Percentiles rank a stretch among this genome's conserved stretches.
These are phyloP conservation scores for Himalopsyche japonica DNA, from an alignment of 2,888 invertebrate genomes.

Conservation along the genomic window DNA sequence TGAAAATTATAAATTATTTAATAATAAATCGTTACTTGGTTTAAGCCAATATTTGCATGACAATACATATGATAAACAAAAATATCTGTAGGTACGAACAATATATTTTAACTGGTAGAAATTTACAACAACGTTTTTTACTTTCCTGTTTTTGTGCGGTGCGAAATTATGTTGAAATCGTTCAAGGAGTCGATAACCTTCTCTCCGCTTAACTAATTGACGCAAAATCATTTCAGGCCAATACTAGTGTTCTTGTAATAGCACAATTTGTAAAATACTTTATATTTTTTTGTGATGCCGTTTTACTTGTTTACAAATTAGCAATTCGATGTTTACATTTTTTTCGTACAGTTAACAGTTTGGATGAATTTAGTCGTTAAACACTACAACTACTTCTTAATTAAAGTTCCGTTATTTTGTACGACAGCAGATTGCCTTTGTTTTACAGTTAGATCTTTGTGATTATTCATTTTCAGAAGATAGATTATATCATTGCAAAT, in stretches of 20 bases:
- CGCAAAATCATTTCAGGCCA: not conserved
- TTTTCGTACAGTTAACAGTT: not conserved
- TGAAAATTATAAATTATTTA: too few relatives aligned
- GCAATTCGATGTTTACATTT: not conserved
- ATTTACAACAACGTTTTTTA: not conserved
- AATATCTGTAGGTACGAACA: too few relatives aligned
- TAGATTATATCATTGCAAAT: too few relatives aligned
- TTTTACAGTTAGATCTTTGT: too few relatives aligned
- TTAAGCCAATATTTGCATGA: too few relatives aligned
- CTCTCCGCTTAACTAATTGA: not conserved
- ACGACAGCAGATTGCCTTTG: too few relatives aligned
- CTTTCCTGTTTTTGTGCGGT: not conserved
- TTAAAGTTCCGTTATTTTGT: not conserved
- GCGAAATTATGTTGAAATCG: not conserved
- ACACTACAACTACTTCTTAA: not conserved
- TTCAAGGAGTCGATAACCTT: slow-evolving; percentile 10
- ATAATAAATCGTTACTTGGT: too few relatives aligned
- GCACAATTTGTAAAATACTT: not conserved
- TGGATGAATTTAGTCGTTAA: not conserved
- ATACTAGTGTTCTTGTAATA: not conserved
- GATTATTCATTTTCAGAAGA: too few relatives aligned
- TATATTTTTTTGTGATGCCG: not conserved
- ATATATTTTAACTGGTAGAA: not conserved
- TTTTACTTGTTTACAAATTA: not conserved
- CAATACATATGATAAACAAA: too few relatives aligned